phyloP scores from a whole-genome alignment of 2,888 invertebrate species.

The Myopa tessellatipennis region DNA sequence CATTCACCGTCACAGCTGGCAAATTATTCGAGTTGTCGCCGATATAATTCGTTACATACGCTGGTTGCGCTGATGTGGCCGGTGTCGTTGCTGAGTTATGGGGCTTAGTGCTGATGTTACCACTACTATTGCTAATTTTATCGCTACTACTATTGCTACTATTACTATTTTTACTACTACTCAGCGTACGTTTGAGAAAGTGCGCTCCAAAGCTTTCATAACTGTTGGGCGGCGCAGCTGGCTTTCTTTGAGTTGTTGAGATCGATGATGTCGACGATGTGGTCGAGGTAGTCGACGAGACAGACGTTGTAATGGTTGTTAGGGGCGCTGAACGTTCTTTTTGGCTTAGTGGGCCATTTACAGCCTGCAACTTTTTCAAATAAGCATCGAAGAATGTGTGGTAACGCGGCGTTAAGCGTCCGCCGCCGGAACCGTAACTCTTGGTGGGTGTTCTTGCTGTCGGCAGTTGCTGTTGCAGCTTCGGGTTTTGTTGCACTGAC shows the following conservation, averaged over 20 bases:
- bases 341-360: slow-evolving; percentile 50
- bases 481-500: slow-evolving; percentile 45
- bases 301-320: slow-evolving; percentile 50
- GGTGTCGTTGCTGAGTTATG: slow-evolving; percentile 35
- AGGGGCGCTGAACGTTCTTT: background rate
- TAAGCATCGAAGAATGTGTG: slow-evolving; percentile 64
- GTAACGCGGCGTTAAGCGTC: slow-evolving; percentile 53
- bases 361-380: slow-evolving; percentile 63
- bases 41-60: slow-evolving; percentile 70
- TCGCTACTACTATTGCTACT: slow-evolving; percentile 52
- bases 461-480: slow-evolving; percentile 43
- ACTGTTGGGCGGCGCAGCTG: slow-evolving; percentile 38
- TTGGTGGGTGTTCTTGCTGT: slow-evolving; percentile 52
- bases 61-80: slow-evolving; percentile 55
- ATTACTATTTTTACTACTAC: slow-evolving; percentile 52
- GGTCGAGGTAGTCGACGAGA: slow-evolving; percentile 49
- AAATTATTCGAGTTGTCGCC: slow-evolving; percentile 66
- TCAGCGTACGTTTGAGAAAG: slow-evolving; percentile 63
- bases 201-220: slow-evolving; percentile 53
- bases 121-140: slow-evolving; percentile 50
- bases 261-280: slow-evolving; percentile 46
- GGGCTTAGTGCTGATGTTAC: slow-evolving; percentile 41
- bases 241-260: slow-evolving; percentile 28
- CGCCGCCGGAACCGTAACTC: slow-evolving; percentile 38
- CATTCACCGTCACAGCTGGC: slow-evolving; percentile 53